Percentiles rank a stretch among this genome's conserved stretches.
These are phyloP conservation scores for Salvator merianae DNA, from an alignment of 2,113 vertebrate species.

Conservation along the genomic window DNA sequence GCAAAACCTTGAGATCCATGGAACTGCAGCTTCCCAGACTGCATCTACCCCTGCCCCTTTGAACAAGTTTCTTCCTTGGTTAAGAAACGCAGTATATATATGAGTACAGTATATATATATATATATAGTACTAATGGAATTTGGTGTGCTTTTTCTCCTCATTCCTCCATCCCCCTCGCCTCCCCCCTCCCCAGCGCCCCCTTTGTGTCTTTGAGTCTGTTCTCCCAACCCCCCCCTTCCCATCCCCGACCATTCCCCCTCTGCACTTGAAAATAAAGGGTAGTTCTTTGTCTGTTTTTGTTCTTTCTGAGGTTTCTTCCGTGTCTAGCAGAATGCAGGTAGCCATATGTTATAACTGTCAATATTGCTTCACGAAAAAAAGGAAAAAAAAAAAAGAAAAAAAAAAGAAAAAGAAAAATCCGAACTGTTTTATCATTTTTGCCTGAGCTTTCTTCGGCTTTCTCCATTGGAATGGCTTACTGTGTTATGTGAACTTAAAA, in stretches of 20 bases:
- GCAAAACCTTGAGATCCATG: conserved; percentile 46
- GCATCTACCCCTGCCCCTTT: conserved; percentile 62
- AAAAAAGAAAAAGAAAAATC: conserved; percentile 26
- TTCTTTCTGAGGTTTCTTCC: conserved; percentile 49
- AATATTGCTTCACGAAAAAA: conserved; percentile 36
- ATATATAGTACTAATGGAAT: conserved; percentile 83
- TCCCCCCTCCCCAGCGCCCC: conserved; percentile 65
- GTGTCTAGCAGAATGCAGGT: conserved; percentile 39
- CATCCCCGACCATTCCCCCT: conserved; percentile 32
- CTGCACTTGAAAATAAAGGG: conserved; percentile 79
- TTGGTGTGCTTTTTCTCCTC: conserved; percentile 83
- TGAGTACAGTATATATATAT: conserved; percentile 75
- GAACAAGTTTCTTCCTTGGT: conserved; percentile 77
- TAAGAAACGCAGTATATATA: conserved; percentile 72
- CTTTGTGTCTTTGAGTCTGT: conserved; percentile 67
- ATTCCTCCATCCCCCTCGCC: conserved; percentile 56
- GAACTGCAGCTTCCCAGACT: conserved; percentile 67
- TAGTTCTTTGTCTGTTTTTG: conserved; percentile 65
- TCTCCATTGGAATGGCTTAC: conserved; percentile 83
- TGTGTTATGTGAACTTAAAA: conserved; percentile 54
- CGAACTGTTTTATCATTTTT: conserved; percentile 66
- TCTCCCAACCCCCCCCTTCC: conserved; percentile 50
- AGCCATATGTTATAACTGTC: conserved; percentile 43
- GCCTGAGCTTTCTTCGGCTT: conserved; percentile 75
- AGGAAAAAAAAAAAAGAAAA: neutral